Evolutionary conservation across 1,140 invertebrate species (phyloP).

Genomic region (Olivierus martensii): DNA sequence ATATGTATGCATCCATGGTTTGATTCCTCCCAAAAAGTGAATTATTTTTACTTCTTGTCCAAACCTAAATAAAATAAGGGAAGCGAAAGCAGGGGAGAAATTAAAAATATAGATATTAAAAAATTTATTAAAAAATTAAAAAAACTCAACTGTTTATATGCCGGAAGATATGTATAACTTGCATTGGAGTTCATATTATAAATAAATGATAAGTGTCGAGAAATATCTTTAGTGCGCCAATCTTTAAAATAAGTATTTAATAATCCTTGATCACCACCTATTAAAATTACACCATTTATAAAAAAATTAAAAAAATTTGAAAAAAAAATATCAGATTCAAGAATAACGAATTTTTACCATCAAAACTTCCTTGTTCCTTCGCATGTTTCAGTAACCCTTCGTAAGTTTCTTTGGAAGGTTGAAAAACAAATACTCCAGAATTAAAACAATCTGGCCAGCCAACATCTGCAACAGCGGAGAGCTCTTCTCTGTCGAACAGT

Average conservation of each 20-base stretch:
- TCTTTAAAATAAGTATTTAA: constrained; percentile 85
- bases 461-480: constrained; percentile 89
- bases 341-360: constrained; percentile 40
- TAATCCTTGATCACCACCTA: constrained; percentile 74
- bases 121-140: too few relatives aligned
- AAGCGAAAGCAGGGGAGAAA: neutral
- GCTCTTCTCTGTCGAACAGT: constrained; percentile 79
- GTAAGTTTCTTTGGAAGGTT: constrained; percentile 70
- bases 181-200: constrained; percentile 95
- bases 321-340: neutral
- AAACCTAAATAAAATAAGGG: constrained; percentile 46
- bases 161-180: constrained; percentile 92
- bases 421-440: constrained; percentile 87
- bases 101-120: neutral
- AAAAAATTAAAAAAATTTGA: neutral
- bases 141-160: constrained; percentile 82
- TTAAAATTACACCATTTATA: neutral
- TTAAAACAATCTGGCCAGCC: constrained; percentile 92
- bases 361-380: constrained; percentile 67
- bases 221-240: constrained; percentile 83
- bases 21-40: constrained; percentile 90
- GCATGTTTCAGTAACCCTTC: constrained; percentile 59
- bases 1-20: constrained; percentile 86
- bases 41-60: constrained; percentile 86
- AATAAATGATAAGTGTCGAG: constrained; percentile 86